Percentiles rank a stretch among this genome's conserved stretches.
Conservation (phyloP, 2,888 invertebrate genomes). For the Sinopyrophorus schimmeli region DNA sequence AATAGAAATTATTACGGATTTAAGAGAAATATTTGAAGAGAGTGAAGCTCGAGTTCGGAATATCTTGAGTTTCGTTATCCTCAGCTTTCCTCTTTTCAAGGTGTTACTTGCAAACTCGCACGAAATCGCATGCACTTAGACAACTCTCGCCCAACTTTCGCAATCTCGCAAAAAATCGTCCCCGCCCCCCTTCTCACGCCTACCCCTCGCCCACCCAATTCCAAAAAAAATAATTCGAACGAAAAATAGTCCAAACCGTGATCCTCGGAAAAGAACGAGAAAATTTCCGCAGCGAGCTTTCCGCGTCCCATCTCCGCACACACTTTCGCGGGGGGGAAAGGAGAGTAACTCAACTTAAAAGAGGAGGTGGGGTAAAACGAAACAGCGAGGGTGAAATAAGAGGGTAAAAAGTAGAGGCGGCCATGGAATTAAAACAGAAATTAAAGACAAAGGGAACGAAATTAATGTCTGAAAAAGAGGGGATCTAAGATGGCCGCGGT, state of each 20-base stretch:
- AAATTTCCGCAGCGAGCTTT: not conserved
- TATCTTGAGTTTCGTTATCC: constrained; percentile 25
- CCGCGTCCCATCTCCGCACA: not conserved
- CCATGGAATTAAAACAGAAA: constrained; percentile 56
- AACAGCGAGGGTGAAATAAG: constrained; percentile 53
- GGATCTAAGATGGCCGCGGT: constrained; percentile 48
- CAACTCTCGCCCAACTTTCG: not conserved
- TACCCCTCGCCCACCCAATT: no score
- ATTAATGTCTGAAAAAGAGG: constrained; percentile 50
- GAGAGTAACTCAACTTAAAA: constrained; percentile 30
- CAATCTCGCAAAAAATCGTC: not conserved
- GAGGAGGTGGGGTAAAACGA: constrained; percentile 34
- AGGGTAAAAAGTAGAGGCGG: constrained; percentile 56
- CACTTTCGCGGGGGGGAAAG: constrained; percentile 20
- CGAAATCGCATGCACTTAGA: constrained; percentile 16
- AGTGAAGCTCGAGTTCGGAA: constrained; percentile 22
- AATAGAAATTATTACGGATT: constrained; percentile 52
- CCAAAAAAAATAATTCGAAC: no score
- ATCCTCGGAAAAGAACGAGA: not conserved
- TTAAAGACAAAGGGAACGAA: constrained; percentile 56
- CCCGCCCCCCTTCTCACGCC: no score
- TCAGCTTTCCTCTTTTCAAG: constrained; percentile 7
- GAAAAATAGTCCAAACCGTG: no score
- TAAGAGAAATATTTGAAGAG: constrained; percentile 42
- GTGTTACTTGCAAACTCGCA: constrained; percentile 18